Conservation (phyloP, 2,888 invertebrate genomes). For the Trissonchulus latispiculum region DNA sequence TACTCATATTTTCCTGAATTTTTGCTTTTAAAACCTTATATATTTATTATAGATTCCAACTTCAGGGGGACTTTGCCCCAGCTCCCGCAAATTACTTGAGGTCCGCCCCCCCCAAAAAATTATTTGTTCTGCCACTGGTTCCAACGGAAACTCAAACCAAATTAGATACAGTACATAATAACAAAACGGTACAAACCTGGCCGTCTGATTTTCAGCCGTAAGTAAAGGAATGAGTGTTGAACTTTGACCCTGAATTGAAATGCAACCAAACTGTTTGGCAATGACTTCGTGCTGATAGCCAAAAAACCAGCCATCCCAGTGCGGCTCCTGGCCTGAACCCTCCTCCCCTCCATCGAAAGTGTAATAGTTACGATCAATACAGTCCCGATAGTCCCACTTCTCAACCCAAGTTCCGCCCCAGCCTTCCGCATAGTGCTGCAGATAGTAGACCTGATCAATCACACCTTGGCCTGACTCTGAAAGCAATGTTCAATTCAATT, state of each 20-base stretch:
- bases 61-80: no score
- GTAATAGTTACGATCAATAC: constrained; percentile 46
- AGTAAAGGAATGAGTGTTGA: constrained; percentile 51
- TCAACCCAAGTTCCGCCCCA: constrained; percentile 72
- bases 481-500: no score
- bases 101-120: no score
- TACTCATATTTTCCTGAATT: no score
- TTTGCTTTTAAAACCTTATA: no score
- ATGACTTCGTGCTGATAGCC: constrained; percentile 59
- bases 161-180: no score
- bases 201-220: constrained; percentile 43
- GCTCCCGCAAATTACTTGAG: no score
- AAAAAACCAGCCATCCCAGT: constrained; percentile 56
- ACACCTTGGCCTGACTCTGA: constrained; percentile 51
- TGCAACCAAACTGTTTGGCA: constrained; percentile 59
- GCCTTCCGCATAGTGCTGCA: constrained; percentile 74
- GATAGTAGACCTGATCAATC: constrained; percentile 65
- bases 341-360: constrained; percentile 33
- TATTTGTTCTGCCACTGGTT: no score
- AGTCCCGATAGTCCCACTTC: constrained; percentile 60
- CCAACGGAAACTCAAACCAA: no score
- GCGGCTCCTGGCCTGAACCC: not conserved
- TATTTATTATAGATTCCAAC: no score
- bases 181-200: no score
- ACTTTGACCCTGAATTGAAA: constrained; percentile 65